phyloP scores from a whole-genome alignment of 1,140 invertebrate species.

The Eciton burchellii region DNA sequence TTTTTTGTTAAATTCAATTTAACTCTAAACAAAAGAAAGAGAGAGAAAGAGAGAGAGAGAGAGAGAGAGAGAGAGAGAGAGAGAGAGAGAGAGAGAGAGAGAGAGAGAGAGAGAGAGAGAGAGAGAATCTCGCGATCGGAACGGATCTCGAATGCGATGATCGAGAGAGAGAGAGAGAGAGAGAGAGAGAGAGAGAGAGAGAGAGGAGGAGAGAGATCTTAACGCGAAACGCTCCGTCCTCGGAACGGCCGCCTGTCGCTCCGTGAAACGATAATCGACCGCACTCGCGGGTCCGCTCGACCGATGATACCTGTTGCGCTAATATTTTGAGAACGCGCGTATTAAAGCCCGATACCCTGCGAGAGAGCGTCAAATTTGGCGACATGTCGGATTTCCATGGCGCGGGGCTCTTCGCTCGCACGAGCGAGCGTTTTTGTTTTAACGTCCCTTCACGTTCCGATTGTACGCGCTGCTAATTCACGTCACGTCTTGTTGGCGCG shows the following conservation, averaged over 20 bases:
- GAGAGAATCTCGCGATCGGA: slow-evolving; percentile 14
- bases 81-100: slow-evolving; percentile 1
- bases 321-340: slow-evolving; percentile 50
- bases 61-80: too few relatives aligned
- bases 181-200: too few relatives aligned
- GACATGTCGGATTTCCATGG: slow-evolving; percentile 30
- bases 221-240: neutral
- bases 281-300: slow-evolving; percentile 22
- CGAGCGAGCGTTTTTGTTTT: slow-evolving; percentile 36
- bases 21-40: too few relatives aligned
- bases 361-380: slow-evolving; percentile 7
- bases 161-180: neutral
- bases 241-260: neutral
- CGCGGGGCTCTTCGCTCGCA: neutral
- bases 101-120: too few relatives aligned
- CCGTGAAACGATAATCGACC: slow-evolving; percentile 50
- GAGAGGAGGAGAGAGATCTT: neutral
- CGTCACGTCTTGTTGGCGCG: slow-evolving; percentile 33
- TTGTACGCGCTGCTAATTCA: slow-evolving; percentile 38
- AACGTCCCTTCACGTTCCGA: slow-evolving; percentile 37
- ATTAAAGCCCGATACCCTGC: slow-evolving; percentile 30
- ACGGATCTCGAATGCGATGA: slow-evolving; percentile 25
- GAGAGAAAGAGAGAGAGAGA: too few relatives aligned
- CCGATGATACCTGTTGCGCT: slow-evolving; percentile 60
- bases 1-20: too few relatives aligned